Conservation (phyloP, 2,113 vertebrate species). For the Chlorodrepanis virens region DNA sequence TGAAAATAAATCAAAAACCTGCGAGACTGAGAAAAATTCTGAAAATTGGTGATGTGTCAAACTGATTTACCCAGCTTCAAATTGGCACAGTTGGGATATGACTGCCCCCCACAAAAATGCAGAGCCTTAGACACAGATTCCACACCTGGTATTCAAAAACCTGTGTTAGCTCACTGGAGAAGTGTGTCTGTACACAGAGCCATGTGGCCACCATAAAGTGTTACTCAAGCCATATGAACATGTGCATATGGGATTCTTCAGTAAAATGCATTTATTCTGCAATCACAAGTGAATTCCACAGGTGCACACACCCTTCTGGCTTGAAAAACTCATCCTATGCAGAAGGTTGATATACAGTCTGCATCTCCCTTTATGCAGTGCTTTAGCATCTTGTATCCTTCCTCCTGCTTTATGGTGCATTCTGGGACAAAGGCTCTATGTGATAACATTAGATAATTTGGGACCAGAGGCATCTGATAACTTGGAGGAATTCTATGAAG, state of each 20-base stretch:
- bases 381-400: background rate
- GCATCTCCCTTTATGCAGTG: background rate
- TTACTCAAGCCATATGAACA: background rate
- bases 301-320: background rate
- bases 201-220: background rate
- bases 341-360: background rate
- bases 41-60: background rate
- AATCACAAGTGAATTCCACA: background rate
- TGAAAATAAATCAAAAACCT: constrained; percentile 9
- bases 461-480: background rate
- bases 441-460: background rate
- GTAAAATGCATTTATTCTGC: background rate
- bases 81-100: background rate
- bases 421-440: background rate
- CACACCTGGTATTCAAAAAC: background rate
- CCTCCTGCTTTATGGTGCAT: background rate
- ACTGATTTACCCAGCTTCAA: background rate
- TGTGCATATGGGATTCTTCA: background rate
- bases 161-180: background rate
- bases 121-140: background rate
- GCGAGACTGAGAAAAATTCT: background rate
- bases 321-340: background rate
- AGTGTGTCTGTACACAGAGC: background rate
- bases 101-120: background rate
- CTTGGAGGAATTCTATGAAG: background rate